Evolutionary conservation across 2,888 invertebrate species (phyloP), one percentile per base, ranked within the genome.

Genomic region (Epinotia nisella): DNA sequence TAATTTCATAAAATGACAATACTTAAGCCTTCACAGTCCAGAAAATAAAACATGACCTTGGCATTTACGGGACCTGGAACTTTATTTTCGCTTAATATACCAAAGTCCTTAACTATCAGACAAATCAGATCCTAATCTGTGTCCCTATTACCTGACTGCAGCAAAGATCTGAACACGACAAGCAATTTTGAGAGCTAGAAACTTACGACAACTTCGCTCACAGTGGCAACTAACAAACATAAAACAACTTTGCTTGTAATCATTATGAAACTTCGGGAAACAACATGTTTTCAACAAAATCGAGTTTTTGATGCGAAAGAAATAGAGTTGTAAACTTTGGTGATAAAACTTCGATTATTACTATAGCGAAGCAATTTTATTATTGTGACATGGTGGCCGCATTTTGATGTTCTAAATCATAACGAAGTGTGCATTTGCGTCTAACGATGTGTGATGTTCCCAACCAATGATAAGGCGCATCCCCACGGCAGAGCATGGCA

Each of bases 261-360:
- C 72, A 72, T 72, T 56, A 67, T 55, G 65, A n/a, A 21, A 41
- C 59, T 56, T 49, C 55, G 11, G 49, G 21, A 35, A 55, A 67
- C 56, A 66, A 45, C 61, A 56, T 61, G 55, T 39, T 67, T 56
- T 51, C 56, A 51, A 19, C 60, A 55, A 66, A 66, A 55, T 61
- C 24, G 60, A 41, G 41, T 19, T 39, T 55, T 61, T 70, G 69
- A 61, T 21, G 9, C 51, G 10, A 29, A 39, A 60, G 60, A 53
- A 61, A 65, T 55, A 10, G 9, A 59, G 41, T 45, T 35, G 53
- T 71, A 45, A 71, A 71, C 45, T 53, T 53, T 0, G 19, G 45
- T 35, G n/a, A 66, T 71, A 66, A 67, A 71, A 68, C 17, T 62
- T 29, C 49, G n/a, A 62, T 62, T 68, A 59, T 61, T 51, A 64